phyloP scores from a whole-genome alignment of 30 jellyfish, hydroid and myxozoan genomes.

The Aurelia sp. region DNA sequence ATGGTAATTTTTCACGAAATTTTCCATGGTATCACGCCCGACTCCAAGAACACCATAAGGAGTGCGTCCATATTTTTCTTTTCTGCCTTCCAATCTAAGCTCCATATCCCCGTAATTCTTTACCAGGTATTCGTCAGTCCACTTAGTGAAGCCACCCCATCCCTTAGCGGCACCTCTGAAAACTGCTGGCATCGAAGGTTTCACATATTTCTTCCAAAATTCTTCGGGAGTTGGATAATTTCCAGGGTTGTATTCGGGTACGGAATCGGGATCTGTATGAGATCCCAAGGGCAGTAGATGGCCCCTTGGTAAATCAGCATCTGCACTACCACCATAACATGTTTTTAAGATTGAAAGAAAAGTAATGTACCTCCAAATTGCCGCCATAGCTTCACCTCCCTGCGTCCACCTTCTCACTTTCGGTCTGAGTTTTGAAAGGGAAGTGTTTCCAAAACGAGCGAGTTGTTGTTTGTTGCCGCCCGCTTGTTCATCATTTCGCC shows the following conservation, averaged over 20 bases:
- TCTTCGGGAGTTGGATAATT: conserved; percentile 71
- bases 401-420: too few relatives aligned
- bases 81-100: conserved; percentile 77
- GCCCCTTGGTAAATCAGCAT: conserved; percentile 27
- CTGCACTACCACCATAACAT: conserved; percentile 18
- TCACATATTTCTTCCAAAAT: conserved; percentile 77
- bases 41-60: conserved; percentile 83
- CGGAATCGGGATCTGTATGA: conserved; percentile 77
- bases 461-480: too few relatives aligned
- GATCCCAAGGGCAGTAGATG: conserved; percentile 91
- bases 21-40: conserved; percentile 85
- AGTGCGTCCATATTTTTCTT: conserved; percentile 63
- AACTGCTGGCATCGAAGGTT: conserved; percentile 79
- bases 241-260: conserved; percentile 58
- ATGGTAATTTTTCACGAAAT: conserved; percentile 66
- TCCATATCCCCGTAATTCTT: conserved; percentile 69
- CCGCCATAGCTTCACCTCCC: too few relatives aligned
- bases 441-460: too few relatives aligned
- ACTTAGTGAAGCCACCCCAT: conserved; percentile 63
- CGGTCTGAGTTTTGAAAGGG: too few relatives aligned
- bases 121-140: conserved; percentile 84
- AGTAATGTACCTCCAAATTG: neutral
- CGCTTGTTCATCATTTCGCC: too few relatives aligned
- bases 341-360: neutral
- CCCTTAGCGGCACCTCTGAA: conserved; percentile 77